phyloP scores from a whole-genome alignment of 2,797 vertebrate genomes.

The Lutjanus argentimaculatus region DNA sequence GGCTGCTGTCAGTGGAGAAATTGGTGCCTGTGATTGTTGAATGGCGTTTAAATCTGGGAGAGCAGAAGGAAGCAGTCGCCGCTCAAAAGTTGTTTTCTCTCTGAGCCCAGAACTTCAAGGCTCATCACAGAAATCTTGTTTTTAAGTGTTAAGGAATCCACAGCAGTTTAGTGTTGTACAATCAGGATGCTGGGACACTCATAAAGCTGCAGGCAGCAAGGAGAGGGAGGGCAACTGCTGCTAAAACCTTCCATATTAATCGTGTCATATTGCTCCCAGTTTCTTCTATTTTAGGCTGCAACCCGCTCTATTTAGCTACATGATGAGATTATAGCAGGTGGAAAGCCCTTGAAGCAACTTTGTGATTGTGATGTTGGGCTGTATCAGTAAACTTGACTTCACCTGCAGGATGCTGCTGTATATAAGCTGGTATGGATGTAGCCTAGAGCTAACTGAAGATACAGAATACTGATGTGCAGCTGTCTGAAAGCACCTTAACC shows the following conservation, averaged over 20 bases:
- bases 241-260: too few species aligned
- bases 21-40: constrained; percentile 24
- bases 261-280: too few species aligned
- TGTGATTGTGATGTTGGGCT: too few species aligned
- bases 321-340: not conserved
- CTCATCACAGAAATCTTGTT: not conserved
- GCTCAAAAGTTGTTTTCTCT: constrained; percentile 8
- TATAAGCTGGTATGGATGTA: too few species aligned
- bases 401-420: too few species aligned
- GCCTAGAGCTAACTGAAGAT: too few species aligned
- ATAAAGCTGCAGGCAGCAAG: too few species aligned
- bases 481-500: too few species aligned
- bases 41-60: constrained; percentile 16
- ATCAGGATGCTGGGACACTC: not conserved
- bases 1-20: constrained; percentile 36
- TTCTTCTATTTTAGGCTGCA: not conserved
- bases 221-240: not conserved
- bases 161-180: not conserved
- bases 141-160: not conserved
- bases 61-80: constrained; percentile 9
- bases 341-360: too few species aligned
- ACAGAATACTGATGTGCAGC: too few species aligned
- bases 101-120: not conserved
- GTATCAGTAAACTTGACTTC: too few species aligned
- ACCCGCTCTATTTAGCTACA: not conserved